These are phyloP conservation scores for Schlechtendalia chinensis DNA, from an alignment of 1,140 invertebrate genomes.

Conservation along the genomic window DNA sequence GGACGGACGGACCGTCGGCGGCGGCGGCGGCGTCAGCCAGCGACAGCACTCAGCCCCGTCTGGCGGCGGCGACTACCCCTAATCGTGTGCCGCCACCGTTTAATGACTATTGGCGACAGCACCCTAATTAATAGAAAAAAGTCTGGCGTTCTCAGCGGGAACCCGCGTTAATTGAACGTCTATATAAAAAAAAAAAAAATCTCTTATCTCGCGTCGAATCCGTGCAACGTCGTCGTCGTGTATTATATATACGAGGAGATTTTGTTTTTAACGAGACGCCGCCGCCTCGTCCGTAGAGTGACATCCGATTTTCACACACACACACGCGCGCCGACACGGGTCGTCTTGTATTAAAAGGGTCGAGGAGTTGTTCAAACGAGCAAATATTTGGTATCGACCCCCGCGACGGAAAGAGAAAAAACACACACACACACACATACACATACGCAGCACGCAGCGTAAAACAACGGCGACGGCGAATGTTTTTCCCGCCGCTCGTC, in stretches of 20 bases:
- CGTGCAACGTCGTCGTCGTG: neutral
- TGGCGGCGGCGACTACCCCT: constrained; percentile 6
- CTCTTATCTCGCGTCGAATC: neutral
- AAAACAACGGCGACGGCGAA: constrained; percentile 28
- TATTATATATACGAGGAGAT: too few relatives aligned
- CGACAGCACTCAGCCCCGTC: constrained; percentile 44
- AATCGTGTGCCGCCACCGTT: constrained; percentile 42
- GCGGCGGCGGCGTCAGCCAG: neutral
- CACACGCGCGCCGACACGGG: neutral
- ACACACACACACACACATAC: neutral
- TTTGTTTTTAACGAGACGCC: neutral
- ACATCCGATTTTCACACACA: constrained; percentile 44
- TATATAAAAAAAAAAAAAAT: too few relatives aligned
- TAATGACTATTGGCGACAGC: constrained; percentile 49
- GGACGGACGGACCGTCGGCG: neutral
- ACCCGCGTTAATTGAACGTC: constrained; percentile 45
- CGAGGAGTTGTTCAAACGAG: constrained; percentile 38
- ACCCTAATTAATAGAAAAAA: constrained; percentile 50
- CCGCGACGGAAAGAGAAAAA: neutral
- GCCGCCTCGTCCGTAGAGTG: neutral
- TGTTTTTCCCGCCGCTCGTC: constrained; percentile 15
- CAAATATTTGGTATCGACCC: constrained; percentile 47
- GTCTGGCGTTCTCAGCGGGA: constrained; percentile 43
- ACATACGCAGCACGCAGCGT: too few relatives aligned
- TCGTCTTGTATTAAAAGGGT: constrained; percentile 5